Base-by-base conservation (phyloP, 1,140 invertebrate species). In the Dendroctonus valens region DNA sequence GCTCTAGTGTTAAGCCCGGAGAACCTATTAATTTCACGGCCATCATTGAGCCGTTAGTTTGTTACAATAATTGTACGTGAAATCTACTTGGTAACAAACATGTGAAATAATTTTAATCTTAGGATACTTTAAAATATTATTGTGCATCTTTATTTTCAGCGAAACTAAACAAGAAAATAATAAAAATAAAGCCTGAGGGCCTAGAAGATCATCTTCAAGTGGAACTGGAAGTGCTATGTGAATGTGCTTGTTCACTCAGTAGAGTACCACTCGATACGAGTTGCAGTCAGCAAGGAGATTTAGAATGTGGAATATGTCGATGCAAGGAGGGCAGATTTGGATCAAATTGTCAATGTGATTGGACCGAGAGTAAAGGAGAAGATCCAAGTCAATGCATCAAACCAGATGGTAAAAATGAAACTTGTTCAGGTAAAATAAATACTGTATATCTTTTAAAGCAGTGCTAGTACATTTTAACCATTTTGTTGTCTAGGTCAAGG, bases 271-370 rank as follows among this genome's bases (percentile, higher is more conserved):
- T 82, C 12, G 85, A 88, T 3, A 9, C 74, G 0, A 76, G 85
- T 55, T 95, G 92, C 77, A 87, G 80, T 69, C 76, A 79, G 0
- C 78, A 81, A 50, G 92, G 92, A 49, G 87, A 86, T 6, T 83
- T 87, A 2, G 89, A 89, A 74, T 98, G 95, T 79, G 96, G 95
- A 50, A 86, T 96, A 69, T 98, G 96, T 76, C 84, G 89, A 66
- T 98, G 96, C 79, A 79, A 89, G 66, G 80, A 86, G 6, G 85
- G 84, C 42, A 86, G 86, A 72, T 94, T 92, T 77, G 96, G 96
- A 51, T 86, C 89, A 72, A 83, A 81, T 57, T 98, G 96, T 79
- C 92, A 97, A 80, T 97, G 95, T 76, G 70, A 70, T 46, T 59
- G 48, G n/a, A 42, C 58, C 7, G 60, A 61, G 4, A 59, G 65